Evolutionary conservation across 2,797 vertebrate genomes (phyloP).

Genomic region (Rhabdophis nuchalis): DNA sequence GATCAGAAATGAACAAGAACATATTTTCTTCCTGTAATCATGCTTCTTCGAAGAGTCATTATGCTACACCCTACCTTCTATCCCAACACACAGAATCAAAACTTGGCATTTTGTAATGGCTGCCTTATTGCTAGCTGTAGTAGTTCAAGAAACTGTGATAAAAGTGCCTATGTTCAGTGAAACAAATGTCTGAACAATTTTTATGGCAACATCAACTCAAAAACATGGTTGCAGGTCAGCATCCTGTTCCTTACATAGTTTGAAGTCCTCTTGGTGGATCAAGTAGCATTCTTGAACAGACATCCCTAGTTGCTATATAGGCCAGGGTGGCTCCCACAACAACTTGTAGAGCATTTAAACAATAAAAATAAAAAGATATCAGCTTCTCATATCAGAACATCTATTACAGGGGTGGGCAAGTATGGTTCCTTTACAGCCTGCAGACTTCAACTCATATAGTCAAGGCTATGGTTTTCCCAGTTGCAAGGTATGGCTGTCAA

Average conservation of each 20-base stretch:
- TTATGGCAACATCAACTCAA: not conserved
- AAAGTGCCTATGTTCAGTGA: not conserved
- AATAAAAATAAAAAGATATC: too few species aligned
- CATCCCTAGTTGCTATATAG: not conserved
- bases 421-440: not conserved
- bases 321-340: not conserved
- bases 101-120: not conserved
- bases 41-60: not conserved
- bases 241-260: not conserved
- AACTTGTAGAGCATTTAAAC: not conserved
- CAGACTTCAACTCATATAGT: not conserved
- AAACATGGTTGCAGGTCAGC: not conserved
- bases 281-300: not conserved
- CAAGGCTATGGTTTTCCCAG: too few species aligned
- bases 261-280: not conserved
- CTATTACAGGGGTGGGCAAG: not conserved
- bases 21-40: not conserved
- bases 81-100: not conserved
- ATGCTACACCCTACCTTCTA: not conserved
- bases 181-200: not conserved
- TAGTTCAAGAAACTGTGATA: not conserved
- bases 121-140: not conserved
- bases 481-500: too few species aligned
- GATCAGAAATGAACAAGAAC: not conserved
- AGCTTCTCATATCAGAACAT: not conserved